Percentiles rank a stretch among this genome's conserved stretches.
phyloP scores from a whole-genome alignment of 2,113 vertebrate species.

The Anhinga anhinga region DNA sequence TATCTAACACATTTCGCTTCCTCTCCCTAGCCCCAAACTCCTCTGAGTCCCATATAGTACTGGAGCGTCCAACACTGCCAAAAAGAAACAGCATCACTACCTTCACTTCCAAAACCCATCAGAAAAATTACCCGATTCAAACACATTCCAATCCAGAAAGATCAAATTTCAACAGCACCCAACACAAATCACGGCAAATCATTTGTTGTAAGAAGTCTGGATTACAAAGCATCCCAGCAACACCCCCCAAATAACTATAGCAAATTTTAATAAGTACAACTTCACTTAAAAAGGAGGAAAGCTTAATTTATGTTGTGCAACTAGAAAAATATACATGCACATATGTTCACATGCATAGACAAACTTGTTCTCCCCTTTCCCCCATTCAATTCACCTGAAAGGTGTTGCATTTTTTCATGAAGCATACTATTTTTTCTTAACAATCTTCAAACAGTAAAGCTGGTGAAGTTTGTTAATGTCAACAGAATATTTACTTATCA shows the following conservation, averaged over 20 bases:
- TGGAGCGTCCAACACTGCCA: background rate
- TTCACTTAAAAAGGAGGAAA: background rate
- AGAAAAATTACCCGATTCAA: background rate
- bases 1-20: background rate
- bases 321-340: background rate
- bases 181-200: background rate
- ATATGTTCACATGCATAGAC: background rate
- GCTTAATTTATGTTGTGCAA: background rate
- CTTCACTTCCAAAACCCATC: background rate
- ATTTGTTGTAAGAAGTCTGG: background rate
- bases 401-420: background rate
- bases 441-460: background rate
- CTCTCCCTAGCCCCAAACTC: background rate
- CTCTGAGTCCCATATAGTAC: background rate
- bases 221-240: background rate
- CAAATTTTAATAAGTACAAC: background rate
- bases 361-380: background rate
- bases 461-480: background rate
- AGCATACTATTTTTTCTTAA: background rate
- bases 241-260: background rate
- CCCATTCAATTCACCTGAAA: background rate
- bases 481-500: background rate
- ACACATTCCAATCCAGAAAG: background rate
- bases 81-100: background rate
- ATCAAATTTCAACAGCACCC: background rate